Base-by-base conservation (phyloP, 2,888 invertebrate genomes). In the Galeruca laticollis region DNA sequence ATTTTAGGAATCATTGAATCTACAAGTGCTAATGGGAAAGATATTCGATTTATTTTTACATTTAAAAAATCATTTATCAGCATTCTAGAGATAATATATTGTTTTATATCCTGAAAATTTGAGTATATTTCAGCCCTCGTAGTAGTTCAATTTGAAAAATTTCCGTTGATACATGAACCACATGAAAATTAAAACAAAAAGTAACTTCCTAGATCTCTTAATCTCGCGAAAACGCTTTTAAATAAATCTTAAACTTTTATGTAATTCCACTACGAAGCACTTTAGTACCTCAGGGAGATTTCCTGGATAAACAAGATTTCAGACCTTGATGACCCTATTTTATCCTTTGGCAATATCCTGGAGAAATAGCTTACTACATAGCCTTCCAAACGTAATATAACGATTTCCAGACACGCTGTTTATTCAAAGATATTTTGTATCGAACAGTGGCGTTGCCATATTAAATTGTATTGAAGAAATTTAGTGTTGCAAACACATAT, bases 381-480 rank as follows among this genome's bases (percentile, higher is more conserved):
- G 56, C 60, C 60, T 69, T 69, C 69, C 54, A 68, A 69, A 69
- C 49, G 70, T 59, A 68, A 71, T 72, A 71, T 69, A 68, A 68
- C 69, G 57, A 61, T 69, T 69, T 62, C 43, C 61, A 65, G 56
- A 64, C 40, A 20, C 15, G 18, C 33, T 63, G 51, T 62, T 57
- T 51, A 59, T 26, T 65, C 2, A 15, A 51, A 33, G 37, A 56
- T 40, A 60, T 61, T 63, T 52, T 52, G 61, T 68, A 59, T 68
- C 5, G 4, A 49, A 11, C 68, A 68, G 11, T n/a, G 59, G 59
- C 68, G 68, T 68, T 33, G 15, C 9, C 9, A 47, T 5, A 47
- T 9, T 9, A 47, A 47, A 18, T n/a, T n/a, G n/a, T n/a, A n/a
- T n/a, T n/a, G n/a, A n/a, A n/a, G n/a, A n/a, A n/a, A n/a, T n/a